These are phyloP conservation scores for Pseudochirops cupreus DNA, from an alignment of 2,797 vertebrate genomes.

Conservation along the genomic window DNA sequence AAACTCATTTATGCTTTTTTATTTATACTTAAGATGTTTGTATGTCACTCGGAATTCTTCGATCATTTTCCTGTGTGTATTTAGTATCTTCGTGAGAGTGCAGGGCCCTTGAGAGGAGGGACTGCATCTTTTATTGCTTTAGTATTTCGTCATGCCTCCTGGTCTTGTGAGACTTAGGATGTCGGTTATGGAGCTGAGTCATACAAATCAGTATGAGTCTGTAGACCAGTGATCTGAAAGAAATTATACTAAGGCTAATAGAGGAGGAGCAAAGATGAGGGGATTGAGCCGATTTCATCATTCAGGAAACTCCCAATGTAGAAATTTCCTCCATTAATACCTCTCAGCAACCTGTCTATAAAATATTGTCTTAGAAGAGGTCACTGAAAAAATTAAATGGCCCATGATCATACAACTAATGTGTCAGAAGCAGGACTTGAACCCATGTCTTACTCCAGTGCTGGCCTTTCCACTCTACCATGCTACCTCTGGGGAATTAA, in stretches of 20 bases:
- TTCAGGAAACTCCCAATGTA: background rate
- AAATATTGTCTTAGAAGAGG: background rate
- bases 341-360: background rate
- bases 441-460: background rate
- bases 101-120: background rate
- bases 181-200: background rate
- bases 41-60: background rate
- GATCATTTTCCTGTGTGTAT: background rate
- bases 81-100: background rate
- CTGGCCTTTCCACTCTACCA: background rate
- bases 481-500: background rate
- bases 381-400: background rate
- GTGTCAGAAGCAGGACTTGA: background rate
- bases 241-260: background rate
- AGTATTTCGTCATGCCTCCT: too few relatives aligned
- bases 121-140: background rate
- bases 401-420: background rate
- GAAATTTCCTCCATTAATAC: background rate
- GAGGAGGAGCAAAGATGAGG: background rate
- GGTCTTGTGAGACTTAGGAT: background rate
- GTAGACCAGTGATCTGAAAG: background rate
- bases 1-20: background rate
- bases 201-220: background rate
- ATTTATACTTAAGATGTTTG: background rate
- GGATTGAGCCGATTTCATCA: background rate